Evolutionary conservation across 2,113 vertebrate genomes (phyloP).

Genomic region (Catharus minimus): DNA sequence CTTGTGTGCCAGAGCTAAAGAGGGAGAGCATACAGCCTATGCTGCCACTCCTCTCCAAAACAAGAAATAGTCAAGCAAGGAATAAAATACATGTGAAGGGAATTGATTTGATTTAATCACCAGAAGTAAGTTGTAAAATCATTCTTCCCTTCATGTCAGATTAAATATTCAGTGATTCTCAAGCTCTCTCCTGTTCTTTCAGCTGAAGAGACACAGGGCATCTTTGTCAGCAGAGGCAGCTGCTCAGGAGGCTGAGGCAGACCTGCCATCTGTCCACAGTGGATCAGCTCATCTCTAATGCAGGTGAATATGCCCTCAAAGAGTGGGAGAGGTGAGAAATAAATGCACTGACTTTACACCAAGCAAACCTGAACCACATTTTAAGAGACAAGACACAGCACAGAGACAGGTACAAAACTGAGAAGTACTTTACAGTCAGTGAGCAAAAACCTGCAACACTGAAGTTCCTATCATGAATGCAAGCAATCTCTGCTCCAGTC

Average conservation of each 20-base stretch:
- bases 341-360: neutral
- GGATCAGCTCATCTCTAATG: slow-evolving; percentile 28
- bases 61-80: neutral
- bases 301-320: neutral
- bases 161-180: slow-evolving; percentile 60
- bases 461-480: neutral
- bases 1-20: neutral
- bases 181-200: slow-evolving; percentile 17
- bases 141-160: slow-evolving; percentile 23
- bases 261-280: slow-evolving; percentile 55
- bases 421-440: neutral
- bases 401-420: neutral
- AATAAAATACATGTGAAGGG: slow-evolving; percentile 40
- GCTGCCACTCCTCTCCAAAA: neutral
- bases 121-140: slow-evolving; percentile 42
- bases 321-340: neutral
- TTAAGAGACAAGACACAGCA: neutral
- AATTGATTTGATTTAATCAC: slow-evolving; percentile 55
- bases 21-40: neutral
- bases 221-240: slow-evolving; percentile 41
- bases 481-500: neutral
- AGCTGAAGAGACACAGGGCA: slow-evolving; percentile 12
- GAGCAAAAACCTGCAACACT: neutral
- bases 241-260: slow-evolving; percentile 28
- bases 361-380: neutral